phyloP scores from a whole-genome alignment of 2,113 vertebrate species.

The Lanius collurio region DNA sequence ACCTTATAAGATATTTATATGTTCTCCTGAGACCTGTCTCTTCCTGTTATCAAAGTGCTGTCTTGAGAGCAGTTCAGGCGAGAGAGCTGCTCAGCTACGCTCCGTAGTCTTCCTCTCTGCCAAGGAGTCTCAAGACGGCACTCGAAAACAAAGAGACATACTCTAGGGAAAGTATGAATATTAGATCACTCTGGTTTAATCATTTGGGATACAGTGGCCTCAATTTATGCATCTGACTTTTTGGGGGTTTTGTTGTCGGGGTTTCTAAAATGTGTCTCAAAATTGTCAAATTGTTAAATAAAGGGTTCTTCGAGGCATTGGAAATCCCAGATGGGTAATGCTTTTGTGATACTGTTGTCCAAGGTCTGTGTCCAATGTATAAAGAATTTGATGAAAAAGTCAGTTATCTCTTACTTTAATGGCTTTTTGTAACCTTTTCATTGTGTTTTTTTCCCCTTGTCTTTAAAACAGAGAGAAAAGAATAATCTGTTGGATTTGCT shows the following conservation, averaged over 20 bases:
- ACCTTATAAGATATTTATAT: conserved; percentile 72
- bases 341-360: background rate
- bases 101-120: conserved; percentile 25
- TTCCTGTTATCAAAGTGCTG: conserved; percentile 50
- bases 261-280: background rate
- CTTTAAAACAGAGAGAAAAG: background rate
- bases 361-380: background rate
- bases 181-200: conserved; percentile 45
- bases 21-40: conserved; percentile 42
- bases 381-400: background rate
- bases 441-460: background rate
- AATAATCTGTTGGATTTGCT: background rate
- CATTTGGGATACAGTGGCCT: conserved; percentile 10
- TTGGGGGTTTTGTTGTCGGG: background rate
- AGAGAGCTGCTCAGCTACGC: conserved; percentile 21
- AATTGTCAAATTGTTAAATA: background rate
- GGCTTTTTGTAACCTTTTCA: background rate
- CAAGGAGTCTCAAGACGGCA: conserved; percentile 35
- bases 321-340: background rate
- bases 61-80: conserved; percentile 54
- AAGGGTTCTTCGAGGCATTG: background rate
- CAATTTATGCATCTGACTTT: background rate
- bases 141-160: conserved; percentile 13
- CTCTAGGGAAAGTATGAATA: conserved; percentile 49
- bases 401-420: background rate